Evolutionary conservation across 2,113 vertebrate species (phyloP).

Genomic region (Onychostruthus taczanowskii): DNA sequence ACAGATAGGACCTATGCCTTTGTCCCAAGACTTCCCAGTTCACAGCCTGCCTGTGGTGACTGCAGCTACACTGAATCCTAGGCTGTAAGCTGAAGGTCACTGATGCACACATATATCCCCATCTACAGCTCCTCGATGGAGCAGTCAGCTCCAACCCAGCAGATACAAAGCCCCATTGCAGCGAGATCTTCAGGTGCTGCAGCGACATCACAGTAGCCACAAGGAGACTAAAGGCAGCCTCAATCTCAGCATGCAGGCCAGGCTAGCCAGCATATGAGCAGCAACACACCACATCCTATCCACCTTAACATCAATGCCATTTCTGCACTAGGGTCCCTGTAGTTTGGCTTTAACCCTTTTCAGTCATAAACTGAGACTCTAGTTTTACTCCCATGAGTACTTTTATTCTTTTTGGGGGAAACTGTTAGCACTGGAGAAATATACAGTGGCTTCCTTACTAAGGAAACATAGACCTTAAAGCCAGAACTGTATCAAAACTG

Average conservation of each 20-base stretch:
- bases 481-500: neutral
- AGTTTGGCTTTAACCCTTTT: neutral
- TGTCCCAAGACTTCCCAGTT: neutral
- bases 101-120: neutral
- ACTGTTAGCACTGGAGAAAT: neutral
- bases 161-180: neutral
- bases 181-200: neutral
- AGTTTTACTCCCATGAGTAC: neutral
- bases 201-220: neutral
- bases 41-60: neutral
- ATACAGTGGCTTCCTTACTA: neutral
- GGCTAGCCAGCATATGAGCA: neutral
- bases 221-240: neutral
- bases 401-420: neutral
- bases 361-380: neutral
- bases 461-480: neutral
- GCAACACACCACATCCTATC: neutral
- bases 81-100: neutral
- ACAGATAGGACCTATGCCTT: neutral
- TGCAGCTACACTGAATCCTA: neutral
- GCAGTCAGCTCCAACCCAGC: accelerated
- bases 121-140: neutral
- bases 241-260: neutral
- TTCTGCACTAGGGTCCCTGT: neutral
- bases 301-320: neutral